Percentiles rank a stretch among this genome's conserved stretches.
Conservation (phyloP, 2,797 vertebrate genomes). For the Sebastes matsubarae region DNA sequence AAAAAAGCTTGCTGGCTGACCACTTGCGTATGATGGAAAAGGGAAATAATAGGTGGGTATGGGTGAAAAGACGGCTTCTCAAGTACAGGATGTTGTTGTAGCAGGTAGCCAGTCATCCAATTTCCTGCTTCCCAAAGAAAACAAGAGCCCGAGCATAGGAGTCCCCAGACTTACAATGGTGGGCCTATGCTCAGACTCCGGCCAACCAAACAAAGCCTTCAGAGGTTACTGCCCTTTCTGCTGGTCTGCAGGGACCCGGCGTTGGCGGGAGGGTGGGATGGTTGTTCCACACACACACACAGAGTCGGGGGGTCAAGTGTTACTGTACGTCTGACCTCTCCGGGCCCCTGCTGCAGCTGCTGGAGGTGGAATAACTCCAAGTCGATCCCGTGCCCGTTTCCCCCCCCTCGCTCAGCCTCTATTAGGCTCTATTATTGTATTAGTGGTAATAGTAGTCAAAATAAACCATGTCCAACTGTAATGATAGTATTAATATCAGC, state of each 20-base stretch:
- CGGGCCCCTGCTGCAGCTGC: slow-evolving; percentile 74
- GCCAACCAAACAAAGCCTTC: slow-evolving; percentile 83
- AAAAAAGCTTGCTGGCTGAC: slow-evolving; percentile 69
- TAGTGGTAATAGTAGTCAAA: slow-evolving; percentile 84
- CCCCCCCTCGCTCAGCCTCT: slow-evolving; percentile 66
- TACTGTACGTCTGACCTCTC: slow-evolving; percentile 81
- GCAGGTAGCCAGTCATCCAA: slow-evolving; percentile 91
- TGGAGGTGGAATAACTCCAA: slow-evolving; percentile 62
- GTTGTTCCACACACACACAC: slow-evolving; percentile 52
- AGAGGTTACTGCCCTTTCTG: slow-evolving; percentile 84
- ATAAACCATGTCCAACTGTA: slow-evolving; percentile 84
- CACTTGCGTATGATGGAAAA: slow-evolving; percentile 83
- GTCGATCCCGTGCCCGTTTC: slow-evolving; percentile 48
- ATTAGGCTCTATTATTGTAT: slow-evolving; percentile 85
- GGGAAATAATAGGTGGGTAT: slow-evolving; percentile 89
- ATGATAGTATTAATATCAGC: slow-evolving; percentile 84
- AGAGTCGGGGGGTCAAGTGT: slow-evolving; percentile 75
- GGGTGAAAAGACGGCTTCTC: slow-evolving; percentile 87
- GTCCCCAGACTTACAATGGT: slow-evolving; percentile 83
- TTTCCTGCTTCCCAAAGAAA: slow-evolving; percentile 91
- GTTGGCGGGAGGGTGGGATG: slow-evolving; percentile 54
- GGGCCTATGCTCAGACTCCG: slow-evolving; percentile 78
- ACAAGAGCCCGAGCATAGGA: slow-evolving; percentile 80
- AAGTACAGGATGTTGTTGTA: slow-evolving; percentile 91
- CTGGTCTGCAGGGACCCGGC: slow-evolving; percentile 69